These are phyloP conservation scores for Drosophila borborema DNA, from an alignment of 2,888 invertebrate species.

Conservation along the genomic window DNA sequence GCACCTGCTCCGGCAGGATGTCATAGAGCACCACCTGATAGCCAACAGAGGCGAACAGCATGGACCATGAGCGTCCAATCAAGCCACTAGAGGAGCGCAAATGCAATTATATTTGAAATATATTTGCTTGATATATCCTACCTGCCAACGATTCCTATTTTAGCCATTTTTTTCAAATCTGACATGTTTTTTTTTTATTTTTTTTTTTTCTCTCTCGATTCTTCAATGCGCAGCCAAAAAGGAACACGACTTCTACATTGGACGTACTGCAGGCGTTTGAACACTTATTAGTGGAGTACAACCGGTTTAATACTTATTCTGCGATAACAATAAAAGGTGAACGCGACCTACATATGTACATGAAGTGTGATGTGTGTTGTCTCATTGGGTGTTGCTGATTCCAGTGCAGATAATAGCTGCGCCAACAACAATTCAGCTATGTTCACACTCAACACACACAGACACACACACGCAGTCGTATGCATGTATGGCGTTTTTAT, in stretches of 20 bases:
- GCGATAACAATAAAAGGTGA: constrained; percentile 74
- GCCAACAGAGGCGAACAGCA: constrained; percentile 97
- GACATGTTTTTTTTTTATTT: constrained; percentile 57
- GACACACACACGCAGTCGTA: background rate
- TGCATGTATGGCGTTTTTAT: constrained; percentile 28
- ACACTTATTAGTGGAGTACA: constrained; percentile 35
- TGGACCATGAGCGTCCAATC: constrained; percentile 98
- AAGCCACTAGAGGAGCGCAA: constrained; percentile 89
- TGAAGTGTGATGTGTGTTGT: constrained; percentile 32
- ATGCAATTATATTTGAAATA: background rate
- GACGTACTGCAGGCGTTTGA: constrained; percentile 51
- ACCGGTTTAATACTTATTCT: constrained; percentile 68
- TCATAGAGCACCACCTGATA: constrained; percentile 96
- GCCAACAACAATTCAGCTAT: constrained; percentile 26
- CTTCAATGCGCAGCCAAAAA: background rate
- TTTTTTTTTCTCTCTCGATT: constrained; percentile 1
- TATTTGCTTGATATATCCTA: constrained; percentile 79
- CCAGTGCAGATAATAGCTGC: constrained; percentile 39
- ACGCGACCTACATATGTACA: constrained; percentile 60
- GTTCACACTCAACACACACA: background rate
- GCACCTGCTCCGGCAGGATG: constrained; percentile 90
- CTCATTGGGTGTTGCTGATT: constrained; percentile 41
- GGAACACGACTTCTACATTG: constrained; percentile 28
- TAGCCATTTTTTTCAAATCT: constrained; percentile 86
- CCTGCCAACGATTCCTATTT: constrained; percentile 92